phyloP scores from a whole-genome alignment of 1,140 invertebrate species.

The Brachionus rubens region DNA sequence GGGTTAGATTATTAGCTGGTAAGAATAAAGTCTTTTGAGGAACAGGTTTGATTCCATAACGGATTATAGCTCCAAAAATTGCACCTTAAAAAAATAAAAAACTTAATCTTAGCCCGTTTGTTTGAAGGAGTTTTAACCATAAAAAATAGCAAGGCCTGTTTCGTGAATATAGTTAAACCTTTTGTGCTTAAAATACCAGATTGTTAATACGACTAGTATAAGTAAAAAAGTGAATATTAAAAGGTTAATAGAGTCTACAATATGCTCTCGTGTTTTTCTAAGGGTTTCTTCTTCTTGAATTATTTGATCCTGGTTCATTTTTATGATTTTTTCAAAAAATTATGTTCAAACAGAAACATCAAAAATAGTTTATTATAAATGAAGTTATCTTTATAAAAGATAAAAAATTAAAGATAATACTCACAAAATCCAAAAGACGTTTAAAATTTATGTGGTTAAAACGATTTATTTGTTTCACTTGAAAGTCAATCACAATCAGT shows the following conservation, averaged over 20 bases:
- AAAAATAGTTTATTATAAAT: too few species aligned
- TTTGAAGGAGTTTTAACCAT: constrained; percentile 68
- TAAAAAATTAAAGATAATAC: too few species aligned
- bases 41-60: background rate
- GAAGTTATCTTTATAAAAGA: too few species aligned
- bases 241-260: constrained; percentile 83
- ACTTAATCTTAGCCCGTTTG: background rate
- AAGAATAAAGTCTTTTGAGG: background rate
- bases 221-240: constrained; percentile 83
- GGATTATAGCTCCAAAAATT: background rate
- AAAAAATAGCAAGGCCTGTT: constrained; percentile 92
- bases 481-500: too few species aligned
- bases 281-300: constrained; percentile 2
- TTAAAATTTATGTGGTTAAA: too few species aligned
- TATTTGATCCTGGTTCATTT: constrained; percentile 35
- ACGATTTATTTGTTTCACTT: too few species aligned
- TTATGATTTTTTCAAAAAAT: too few species aligned
- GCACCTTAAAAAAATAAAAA: background rate
- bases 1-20: background rate
- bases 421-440: too few species aligned
- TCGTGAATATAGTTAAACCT: constrained; percentile 91
- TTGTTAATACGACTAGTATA: constrained; percentile 86
- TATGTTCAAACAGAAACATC: too few species aligned
- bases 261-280: constrained; percentile 50
- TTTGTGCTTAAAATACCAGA: constrained; percentile 96